Percentiles rank a stretch among this genome's conserved stretches.
phyloP scores from a whole-genome alignment of 2,797 vertebrate species.

The Mastacembelus armatus region DNA sequence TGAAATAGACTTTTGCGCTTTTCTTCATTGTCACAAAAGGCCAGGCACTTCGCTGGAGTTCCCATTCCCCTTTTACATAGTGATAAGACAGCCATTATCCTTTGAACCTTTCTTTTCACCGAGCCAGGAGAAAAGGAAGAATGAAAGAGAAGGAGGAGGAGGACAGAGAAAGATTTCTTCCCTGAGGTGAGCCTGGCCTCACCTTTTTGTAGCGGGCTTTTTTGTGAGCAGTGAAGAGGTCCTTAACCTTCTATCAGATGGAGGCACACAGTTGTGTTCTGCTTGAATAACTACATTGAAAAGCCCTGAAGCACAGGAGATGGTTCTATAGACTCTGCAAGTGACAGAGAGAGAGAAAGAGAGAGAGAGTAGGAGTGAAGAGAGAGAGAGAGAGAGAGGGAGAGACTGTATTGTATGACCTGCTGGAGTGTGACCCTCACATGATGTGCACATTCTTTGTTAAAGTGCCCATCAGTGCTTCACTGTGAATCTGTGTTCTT shows the following conservation, averaged over 20 bases:
- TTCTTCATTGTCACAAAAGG: constrained; percentile 85
- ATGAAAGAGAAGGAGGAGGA: constrained; percentile 80
- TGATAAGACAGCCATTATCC: constrained; percentile 87
- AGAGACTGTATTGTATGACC: constrained; percentile 69
- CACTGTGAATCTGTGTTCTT: constrained; percentile 73
- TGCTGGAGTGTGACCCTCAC: constrained; percentile 80
- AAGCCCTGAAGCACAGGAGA: constrained; percentile 82
- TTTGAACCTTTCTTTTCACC: constrained; percentile 83
- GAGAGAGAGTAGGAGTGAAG: constrained; percentile 30
- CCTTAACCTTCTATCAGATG: constrained; percentile 89
- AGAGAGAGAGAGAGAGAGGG: constrained; percentile 21
- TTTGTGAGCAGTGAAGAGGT: constrained; percentile 85
- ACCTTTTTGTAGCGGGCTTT: constrained; percentile 81
- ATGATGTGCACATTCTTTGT: constrained; percentile 80
- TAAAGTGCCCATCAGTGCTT: constrained; percentile 78
- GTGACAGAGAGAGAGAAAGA: constrained; percentile 66
- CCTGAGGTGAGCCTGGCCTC: constrained; percentile 81
- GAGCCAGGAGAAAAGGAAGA: constrained; percentile 79
- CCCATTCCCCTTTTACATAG: constrained; percentile 85
- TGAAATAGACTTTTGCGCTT: constrained; percentile 82
- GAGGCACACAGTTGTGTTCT: constrained; percentile 84
- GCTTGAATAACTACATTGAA: constrained; percentile 86
- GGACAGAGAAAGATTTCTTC: constrained; percentile 83
- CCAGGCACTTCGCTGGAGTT: constrained; percentile 82
- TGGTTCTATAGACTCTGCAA: constrained; percentile 82